Base-by-base conservation (phyloP, 2,797 vertebrate genomes). In the Oophaga sylvatica region DNA sequence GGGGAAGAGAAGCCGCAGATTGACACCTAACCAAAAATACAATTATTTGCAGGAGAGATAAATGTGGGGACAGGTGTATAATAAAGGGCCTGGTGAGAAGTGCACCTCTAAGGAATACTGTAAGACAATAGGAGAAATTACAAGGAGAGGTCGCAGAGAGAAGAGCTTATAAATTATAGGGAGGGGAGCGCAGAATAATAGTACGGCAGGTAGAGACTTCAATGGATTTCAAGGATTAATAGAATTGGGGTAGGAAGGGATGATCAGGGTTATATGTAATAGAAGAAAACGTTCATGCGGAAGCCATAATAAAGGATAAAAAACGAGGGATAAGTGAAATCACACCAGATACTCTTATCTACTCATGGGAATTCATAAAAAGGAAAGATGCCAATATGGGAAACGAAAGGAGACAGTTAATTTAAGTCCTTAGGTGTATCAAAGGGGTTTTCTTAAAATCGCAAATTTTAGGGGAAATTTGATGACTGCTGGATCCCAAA, bases 11-110 rank as follows among this genome's bases (percentile, higher is more conserved):
- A 45, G 57, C 87, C 73, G 67, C 87, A 84, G 77, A 80, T 73
- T 83, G 81, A 84, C 76, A 88, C 87, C 82, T 83, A 80, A 78
- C 87, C 77, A 88, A 84, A 87, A 80, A 88, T 88, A 88, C 76
- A 88, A 71, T 87, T 77, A 63, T 80, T 59, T 83, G 81, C 81
- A 63, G 53, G 53, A 45, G 63, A 29, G 63, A 70, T 80, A 78
- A 78, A 84, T 82, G 60, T 81, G 76, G 73, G 75, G 73, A 75
- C 63, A 48, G 77, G 81, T 84, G 83, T 84, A 35, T 68, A 84
- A 88, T 60, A 63, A 59, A 59, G 81, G 86, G 45, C 16, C 29
- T 76, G 59, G 59, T 48, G 83, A 76, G 71, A 77, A 77, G 83
- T 26, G 35, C 80, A 65, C 60, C 80, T 48, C 80, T 10, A 53